phyloP scores from a whole-genome alignment of 2,797 vertebrate species.

The Takifugu rubripes region DNA sequence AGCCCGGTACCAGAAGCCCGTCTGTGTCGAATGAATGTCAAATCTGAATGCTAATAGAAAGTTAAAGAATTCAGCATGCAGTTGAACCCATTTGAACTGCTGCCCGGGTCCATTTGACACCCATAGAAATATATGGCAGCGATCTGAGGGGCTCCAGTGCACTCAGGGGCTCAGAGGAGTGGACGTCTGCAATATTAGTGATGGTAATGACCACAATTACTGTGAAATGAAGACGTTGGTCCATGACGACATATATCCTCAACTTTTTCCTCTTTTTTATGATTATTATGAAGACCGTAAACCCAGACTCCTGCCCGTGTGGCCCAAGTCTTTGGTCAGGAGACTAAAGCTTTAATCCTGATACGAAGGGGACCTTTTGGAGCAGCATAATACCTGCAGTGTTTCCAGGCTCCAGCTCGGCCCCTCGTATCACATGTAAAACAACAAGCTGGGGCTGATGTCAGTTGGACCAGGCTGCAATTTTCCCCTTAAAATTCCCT shows the following conservation, averaged over 20 bases:
- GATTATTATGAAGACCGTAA: too few relatives aligned
- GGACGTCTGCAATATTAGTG: constrained; percentile 2
- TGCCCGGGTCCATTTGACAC: constrained; percentile 58
- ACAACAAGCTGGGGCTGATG: constrained; percentile 30
- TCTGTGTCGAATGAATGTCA: constrained; percentile 79
- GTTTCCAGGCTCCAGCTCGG: constrained; percentile 14
- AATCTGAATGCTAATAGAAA: constrained; percentile 82
- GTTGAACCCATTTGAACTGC: constrained; percentile 74
- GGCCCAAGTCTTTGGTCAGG: constrained; percentile 12
- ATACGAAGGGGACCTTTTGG: constrained; percentile 58
- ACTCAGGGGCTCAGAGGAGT: constrained; percentile 12
- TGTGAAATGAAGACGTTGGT: not conserved
- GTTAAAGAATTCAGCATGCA: constrained; percentile 77
- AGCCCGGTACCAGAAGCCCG: constrained; percentile 52
- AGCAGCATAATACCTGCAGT: constrained; percentile 13
- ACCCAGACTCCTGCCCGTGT: constrained; percentile 13
- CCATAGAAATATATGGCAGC: constrained; percentile 65
- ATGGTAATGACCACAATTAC: not conserved
- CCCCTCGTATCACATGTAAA: constrained; percentile 44
- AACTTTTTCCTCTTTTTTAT: too few relatives aligned
- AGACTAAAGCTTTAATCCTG: constrained; percentile 25
- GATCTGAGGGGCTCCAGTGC: constrained; percentile 39
- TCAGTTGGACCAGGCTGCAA: constrained; percentile 17
- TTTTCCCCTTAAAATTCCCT: too few relatives aligned
- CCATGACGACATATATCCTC: not conserved